A percentile compares a stretch with the other conserved stretches of the same genome.
Conservation (phyloP, 2,888 invertebrate species). For the Ctenicera cuprea region DNA sequence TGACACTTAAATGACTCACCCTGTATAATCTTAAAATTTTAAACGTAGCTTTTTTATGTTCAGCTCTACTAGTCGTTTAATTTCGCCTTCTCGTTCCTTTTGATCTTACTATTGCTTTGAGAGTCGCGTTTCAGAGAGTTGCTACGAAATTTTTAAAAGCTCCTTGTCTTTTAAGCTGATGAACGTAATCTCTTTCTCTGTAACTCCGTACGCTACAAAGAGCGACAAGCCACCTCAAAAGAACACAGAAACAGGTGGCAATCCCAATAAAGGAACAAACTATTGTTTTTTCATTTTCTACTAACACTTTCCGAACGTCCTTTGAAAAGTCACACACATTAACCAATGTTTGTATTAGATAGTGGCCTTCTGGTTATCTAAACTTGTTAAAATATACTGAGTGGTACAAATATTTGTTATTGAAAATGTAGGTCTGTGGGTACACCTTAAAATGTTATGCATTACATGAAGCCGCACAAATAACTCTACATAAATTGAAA, state of each 20-base stretch:
- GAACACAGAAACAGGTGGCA: background rate
- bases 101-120: slow-evolving; percentile 1
- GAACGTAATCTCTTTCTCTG: slow-evolving; percentile 7
- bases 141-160: slow-evolving; percentile 10
- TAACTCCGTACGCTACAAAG: slow-evolving; percentile 10
- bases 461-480: slow-evolving; percentile 21
- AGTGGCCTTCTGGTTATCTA: background rate
- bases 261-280: background rate
- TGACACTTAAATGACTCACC: no score
- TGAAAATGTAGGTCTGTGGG: background rate
- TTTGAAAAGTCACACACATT: background rate
- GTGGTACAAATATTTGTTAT: background rate
- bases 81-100: background rate
- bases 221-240: background rate
- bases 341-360: background rate
- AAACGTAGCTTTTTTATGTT: no score
- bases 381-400: background rate
- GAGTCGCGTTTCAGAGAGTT: background rate
- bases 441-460: slow-evolving; percentile 1
- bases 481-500: slow-evolving; percentile 25
- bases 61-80: background rate
- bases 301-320: background rate
- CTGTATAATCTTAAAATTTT: no score
- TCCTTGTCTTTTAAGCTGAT: slow-evolving; percentile 16
- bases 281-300: background rate